Evolutionary conservation across 1,140 invertebrate species (phyloP).

Genomic region (Melitaea cinxia): DNA sequence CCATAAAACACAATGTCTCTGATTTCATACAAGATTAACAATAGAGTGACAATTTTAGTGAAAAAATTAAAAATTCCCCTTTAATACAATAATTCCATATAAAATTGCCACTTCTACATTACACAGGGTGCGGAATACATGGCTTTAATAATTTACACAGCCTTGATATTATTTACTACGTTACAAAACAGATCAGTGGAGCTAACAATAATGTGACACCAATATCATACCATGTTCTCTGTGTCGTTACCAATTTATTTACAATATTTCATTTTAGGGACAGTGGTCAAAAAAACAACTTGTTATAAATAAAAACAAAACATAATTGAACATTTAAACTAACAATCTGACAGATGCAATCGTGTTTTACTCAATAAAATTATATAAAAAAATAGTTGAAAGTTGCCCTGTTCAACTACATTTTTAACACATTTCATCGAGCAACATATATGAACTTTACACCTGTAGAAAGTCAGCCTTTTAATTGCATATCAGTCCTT

Average conservation of each 20-base stretch:
- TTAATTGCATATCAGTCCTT: conserved; percentile 12
- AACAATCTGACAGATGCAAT: conserved; percentile 3
- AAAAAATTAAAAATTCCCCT: neutral
- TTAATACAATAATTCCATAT: neutral
- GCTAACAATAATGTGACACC: conserved; percentile 62
- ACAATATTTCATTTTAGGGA: conserved; percentile 61
- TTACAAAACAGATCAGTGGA: conserved; percentile 78
- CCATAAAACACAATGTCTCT: conserved; percentile 73
- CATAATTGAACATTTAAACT: neutral
- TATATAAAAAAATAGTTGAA: neutral
- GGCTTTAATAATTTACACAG: conserved; percentile 78
- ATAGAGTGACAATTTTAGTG: conserved; percentile 40
- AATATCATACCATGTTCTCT: conserved; percentile 31
- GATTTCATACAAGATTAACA: conserved; percentile 71
- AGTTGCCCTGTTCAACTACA: neutral
- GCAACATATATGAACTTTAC: neutral
- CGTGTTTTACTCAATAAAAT: neutral
- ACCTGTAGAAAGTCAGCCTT: neutral
- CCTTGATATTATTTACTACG: conserved; percentile 77
- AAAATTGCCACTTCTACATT: conserved; percentile 18
- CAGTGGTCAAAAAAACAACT: conserved; percentile 58
- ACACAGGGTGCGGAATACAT: conserved; percentile 64
- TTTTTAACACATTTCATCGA: neutral
- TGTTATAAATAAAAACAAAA: conserved; percentile 16
- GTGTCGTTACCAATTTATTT: conserved; percentile 73